A percentile compares a stretch with the other conserved stretches of the same genome.
phyloP scores from a whole-genome alignment of 2,113 vertebrate genomes.

The pig (Sus scrofa) region T2T-Sscrofa CM000821.6:13130001-13130500 shows the following conservation, averaged over 20 bases:
- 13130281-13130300: not conserved
- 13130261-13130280: not conserved
- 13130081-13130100: not conserved
- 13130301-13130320: not conserved
- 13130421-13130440: not conserved
- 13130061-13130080: not conserved
- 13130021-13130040: too few relatives aligned
- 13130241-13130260: not conserved
- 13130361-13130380: not conserved
- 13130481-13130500: not conserved
- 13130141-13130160: not conserved
- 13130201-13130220: not conserved
- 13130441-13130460: not conserved
- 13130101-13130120: not conserved
- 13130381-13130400: not conserved
- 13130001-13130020: not conserved
- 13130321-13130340: not conserved
- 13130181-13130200: too few relatives aligned
- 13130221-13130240: not conserved
- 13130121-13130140: not conserved
- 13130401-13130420: not conserved
- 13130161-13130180: not conserved
- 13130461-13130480: not conserved
- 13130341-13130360: not conserved
- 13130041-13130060: not conserved